phyloP scores from a whole-genome alignment of 1,140 invertebrate species.

The Pollicipes pollicipes region DNA sequence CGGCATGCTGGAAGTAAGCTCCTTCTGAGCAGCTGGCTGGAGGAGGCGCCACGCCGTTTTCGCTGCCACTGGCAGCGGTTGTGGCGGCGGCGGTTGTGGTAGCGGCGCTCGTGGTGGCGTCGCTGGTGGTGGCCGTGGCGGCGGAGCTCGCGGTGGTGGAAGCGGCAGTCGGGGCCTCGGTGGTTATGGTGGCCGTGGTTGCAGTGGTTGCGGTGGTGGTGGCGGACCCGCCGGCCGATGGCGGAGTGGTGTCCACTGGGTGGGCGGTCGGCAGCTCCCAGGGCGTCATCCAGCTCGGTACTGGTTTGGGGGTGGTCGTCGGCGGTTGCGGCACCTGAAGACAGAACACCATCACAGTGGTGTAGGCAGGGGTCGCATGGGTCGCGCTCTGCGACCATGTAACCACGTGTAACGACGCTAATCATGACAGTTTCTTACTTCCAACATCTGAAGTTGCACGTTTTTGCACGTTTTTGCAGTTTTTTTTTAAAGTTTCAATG shows the following conservation, averaged over 20 bases:
- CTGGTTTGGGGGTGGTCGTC: background rate
- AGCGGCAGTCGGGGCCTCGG: background rate
- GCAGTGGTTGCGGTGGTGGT: background rate
- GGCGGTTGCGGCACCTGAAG: background rate
- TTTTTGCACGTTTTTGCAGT: background rate
- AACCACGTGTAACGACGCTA: too few relatives aligned
- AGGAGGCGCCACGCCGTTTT: background rate
- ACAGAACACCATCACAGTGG: too few relatives aligned
- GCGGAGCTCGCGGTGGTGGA: background rate
- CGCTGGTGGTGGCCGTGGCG: background rate
- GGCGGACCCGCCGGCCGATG: background rate
- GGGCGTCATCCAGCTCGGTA: background rate
- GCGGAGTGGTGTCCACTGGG: background rate
- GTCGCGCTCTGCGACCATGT: too few relatives aligned
- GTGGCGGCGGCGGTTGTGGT: background rate
- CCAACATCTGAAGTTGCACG: background rate
- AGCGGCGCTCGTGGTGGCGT: background rate
- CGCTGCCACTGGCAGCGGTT: background rate
- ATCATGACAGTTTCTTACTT: background rate
- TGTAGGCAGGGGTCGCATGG: background rate
- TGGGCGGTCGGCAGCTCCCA: background rate
- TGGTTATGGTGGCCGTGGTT: background rate
- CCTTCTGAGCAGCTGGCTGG: background rate
- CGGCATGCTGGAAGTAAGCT: background rate
- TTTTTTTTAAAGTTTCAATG: background rate